Base-by-base conservation (phyloP, 2,797 vertebrate species). In the Gobio occitaniae region DNA sequence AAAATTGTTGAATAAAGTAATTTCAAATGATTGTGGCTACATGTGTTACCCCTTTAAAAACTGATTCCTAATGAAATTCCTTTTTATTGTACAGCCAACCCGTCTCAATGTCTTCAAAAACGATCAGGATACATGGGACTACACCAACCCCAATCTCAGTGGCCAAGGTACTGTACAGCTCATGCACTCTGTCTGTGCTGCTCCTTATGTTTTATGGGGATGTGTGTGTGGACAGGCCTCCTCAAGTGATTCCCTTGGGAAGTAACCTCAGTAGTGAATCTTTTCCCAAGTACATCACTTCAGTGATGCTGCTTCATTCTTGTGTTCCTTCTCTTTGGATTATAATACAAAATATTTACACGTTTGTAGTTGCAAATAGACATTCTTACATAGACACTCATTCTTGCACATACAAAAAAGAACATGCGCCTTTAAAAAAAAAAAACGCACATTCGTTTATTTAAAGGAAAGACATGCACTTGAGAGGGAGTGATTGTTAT, bases 91-190 rank as follows among this genome's bases (percentile, higher is more conserved):
- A n/a, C 91, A 98, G 97, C 97, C 98, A 47, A 96, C 97, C 0
- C 96, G 97, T 61, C 96, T 99, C 89, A 99, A 99, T 59, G 98
- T 99, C 86, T 99, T 99, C 94, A 99, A 98, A 95, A 99, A 99
- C 0, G 98, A 99, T 91, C 97, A 98, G 92, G 97, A 98, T 91
- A 99, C 98, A 0, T 99, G 98, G 97, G 97, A 99, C 88, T 99
- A 99, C 92, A 97, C 97, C 86, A 99, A 98, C 91, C 97, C 97
- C 72, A 97, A 95, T 87, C 94, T 98, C 91, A 97, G 96, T 90
- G 97, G 97, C 92, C 97, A 98, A 98, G 97, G 98, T 98, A 98
- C 29, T 70, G 29, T 59, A 61, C 63, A 47, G 32, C 66, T 7
- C n/a, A 38, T 47, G 2, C 44, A 72, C 19, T 78, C n/a, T 80